Conservation (phyloP, 2,797 vertebrate genomes). For the Lagocephalus sceleratus region DNA sequence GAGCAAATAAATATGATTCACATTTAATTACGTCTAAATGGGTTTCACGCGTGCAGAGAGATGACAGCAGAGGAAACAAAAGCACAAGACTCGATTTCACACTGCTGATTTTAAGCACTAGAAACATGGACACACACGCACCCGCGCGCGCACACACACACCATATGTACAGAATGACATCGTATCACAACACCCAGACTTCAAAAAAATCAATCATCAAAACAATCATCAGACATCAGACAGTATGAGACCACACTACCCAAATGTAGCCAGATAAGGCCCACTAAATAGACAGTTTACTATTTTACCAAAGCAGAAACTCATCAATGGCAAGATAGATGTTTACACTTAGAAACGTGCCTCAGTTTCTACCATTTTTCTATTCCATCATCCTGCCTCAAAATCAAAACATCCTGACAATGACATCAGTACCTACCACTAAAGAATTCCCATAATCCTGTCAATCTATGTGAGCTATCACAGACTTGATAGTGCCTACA, state of each 20-base stretch:
- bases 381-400: constrained; percentile 24
- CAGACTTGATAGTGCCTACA: constrained; percentile 5
- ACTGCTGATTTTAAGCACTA: constrained; percentile 41
- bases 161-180: constrained; percentile 38
- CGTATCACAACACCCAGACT: constrained; percentile 37
- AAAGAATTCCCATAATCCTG: constrained; percentile 21
- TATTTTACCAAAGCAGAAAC: constrained; percentile 47
- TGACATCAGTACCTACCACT: constrained; percentile 29
- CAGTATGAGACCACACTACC: constrained; percentile 44
- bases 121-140: constrained; percentile 23
- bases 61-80: constrained; percentile 62
- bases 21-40: constrained; percentile 75
- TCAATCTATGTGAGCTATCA: constrained; percentile 21
- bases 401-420: constrained; percentile 32
- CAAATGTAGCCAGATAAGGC: constrained; percentile 30
- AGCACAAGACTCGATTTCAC: constrained; percentile 46
- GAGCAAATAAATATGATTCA: constrained; percentile 85
- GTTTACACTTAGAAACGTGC: constrained; percentile 37
- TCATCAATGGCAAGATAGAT: constrained; percentile 23
- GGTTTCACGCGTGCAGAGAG: constrained; percentile 76
- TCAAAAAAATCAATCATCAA: constrained; percentile 44
- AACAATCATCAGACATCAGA: constrained; percentile 49
- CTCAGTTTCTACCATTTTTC: constrained; percentile 42
- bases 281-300: constrained; percentile 46
- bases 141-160: constrained; percentile 18